A percentile compares a stretch with the other conserved stretches of the same genome.
Conservation (phyloP, 2,888 invertebrate species). For the Polydrusus pterygomalis region DNA sequence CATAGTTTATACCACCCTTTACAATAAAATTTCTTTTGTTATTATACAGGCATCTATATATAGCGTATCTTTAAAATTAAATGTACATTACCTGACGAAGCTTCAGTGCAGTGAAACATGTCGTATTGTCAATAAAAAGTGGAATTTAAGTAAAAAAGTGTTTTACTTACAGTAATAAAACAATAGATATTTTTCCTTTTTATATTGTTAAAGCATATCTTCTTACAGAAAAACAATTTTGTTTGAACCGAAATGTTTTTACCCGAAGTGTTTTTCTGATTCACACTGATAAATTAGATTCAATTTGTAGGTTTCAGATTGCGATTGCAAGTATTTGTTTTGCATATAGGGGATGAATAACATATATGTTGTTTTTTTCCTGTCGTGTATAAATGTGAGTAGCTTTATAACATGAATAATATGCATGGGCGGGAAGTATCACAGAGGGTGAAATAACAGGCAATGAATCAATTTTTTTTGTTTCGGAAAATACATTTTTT, state of each 20-base stretch:
- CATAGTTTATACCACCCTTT: too few species aligned
- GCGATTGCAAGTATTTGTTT: slow-evolving; percentile 19
- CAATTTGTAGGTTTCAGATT: slow-evolving; percentile 17
- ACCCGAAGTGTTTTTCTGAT: background rate
- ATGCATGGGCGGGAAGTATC: background rate
- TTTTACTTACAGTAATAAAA: too few species aligned
- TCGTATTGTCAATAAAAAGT: too few species aligned
- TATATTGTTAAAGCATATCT: background rate
- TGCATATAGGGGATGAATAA: slow-evolving; percentile 5
- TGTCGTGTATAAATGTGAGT: slow-evolving; percentile 15
- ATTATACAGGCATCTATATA: too few species aligned
- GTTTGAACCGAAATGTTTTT: background rate
- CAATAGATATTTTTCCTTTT: background rate
- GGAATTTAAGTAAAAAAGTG: too few species aligned
- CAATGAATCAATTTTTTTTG: slow-evolving; percentile 3
- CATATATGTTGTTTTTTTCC: slow-evolving; percentile 4
- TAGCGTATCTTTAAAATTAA: too few species aligned
- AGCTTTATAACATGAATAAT: slow-evolving; percentile 12
- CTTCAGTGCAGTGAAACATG: too few species aligned
- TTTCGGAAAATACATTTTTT: background rate
- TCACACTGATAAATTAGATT: slow-evolving; percentile 7
- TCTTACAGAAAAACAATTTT: slow-evolving; percentile 1
- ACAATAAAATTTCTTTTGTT: too few species aligned
- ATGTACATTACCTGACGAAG: too few species aligned
- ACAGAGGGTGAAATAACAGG: slow-evolving; percentile 5